phyloP scores from a whole-genome alignment of 1,140 invertebrate species.

The Cryptotermes secundus region DNA sequence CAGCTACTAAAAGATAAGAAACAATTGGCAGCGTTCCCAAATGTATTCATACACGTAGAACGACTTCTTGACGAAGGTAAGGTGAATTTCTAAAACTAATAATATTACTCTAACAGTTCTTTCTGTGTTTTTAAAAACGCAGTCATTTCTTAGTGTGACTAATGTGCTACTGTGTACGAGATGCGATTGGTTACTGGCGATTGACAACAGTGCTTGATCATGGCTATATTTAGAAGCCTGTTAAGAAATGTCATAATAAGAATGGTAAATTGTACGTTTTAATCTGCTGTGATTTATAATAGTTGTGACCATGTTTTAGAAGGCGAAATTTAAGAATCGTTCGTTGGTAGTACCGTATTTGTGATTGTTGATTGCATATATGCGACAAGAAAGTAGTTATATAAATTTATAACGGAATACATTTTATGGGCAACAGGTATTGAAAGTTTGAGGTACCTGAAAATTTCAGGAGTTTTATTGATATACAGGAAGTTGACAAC shows the following conservation, averaged over 20 bases:
- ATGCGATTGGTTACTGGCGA: background rate
- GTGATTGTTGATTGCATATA: background rate
- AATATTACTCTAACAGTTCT: background rate
- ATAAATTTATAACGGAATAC: background rate
- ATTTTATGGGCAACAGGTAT: background rate
- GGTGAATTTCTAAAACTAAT: constrained; percentile 40
- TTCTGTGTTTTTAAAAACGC: too few relatives aligned
- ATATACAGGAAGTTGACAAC: background rate
- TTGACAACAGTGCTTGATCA: too few relatives aligned
- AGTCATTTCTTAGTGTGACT: too few relatives aligned
- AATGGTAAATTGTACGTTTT: too few relatives aligned
- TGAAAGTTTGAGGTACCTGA: background rate
- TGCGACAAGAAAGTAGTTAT: background rate
- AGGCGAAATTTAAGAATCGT: too few relatives aligned
- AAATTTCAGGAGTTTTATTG: background rate
- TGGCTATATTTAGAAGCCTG: too few relatives aligned
- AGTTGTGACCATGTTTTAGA: too few relatives aligned
- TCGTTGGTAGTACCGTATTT: background rate
- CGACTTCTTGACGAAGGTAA: constrained; percentile 99
- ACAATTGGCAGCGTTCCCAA: constrained; percentile 98
- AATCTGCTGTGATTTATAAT: too few relatives aligned
- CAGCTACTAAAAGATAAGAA: constrained; percentile 99
- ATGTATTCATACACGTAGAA: constrained; percentile 99
- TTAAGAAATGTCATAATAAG: too few relatives aligned
- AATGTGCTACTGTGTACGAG: too few relatives aligned